Percentiles rank a stretch among this genome's conserved stretches.
Conservation (phyloP, 2,797 vertebrate genomes). For the Mus minutoides region DNA sequence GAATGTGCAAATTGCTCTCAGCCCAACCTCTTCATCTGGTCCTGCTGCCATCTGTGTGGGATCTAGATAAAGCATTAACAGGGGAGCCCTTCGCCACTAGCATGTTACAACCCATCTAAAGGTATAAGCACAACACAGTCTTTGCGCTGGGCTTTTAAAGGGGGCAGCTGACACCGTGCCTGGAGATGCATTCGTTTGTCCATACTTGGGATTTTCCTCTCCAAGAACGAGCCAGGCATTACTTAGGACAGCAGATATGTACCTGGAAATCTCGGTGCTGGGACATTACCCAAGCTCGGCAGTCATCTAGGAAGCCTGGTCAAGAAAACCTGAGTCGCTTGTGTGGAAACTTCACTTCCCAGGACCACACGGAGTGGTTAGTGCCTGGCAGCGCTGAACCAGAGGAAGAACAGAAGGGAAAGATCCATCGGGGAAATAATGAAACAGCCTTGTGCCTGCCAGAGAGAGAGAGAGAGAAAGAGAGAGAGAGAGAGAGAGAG, state of each 20-base stretch:
- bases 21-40: background rate
- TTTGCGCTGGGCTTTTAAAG: background rate
- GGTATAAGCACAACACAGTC: background rate
- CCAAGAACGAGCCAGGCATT: conserved; percentile 24
- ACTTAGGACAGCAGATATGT: conserved; percentile 29
- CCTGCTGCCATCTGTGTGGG: background rate
- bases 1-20: background rate
- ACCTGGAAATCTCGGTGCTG: background rate
- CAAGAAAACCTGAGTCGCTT: background rate
- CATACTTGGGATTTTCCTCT: background rate
- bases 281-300: background rate
- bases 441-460: background rate
- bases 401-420: conserved; percentile 28
- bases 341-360: background rate
- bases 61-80: background rate
- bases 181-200: conserved; percentile 10
- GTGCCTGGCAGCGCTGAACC: background rate
- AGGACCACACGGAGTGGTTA: background rate
- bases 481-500: background rate
- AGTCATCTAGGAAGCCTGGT: background rate
- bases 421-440: background rate
- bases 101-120: background rate
- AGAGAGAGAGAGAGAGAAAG: background rate
- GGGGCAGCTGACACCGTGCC: background rate
- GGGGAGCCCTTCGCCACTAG: background rate